Conservation (phyloP, 35 echinoderm and acorn worm genomes). For the Hemicentrotus pulcherrimus region DNA sequence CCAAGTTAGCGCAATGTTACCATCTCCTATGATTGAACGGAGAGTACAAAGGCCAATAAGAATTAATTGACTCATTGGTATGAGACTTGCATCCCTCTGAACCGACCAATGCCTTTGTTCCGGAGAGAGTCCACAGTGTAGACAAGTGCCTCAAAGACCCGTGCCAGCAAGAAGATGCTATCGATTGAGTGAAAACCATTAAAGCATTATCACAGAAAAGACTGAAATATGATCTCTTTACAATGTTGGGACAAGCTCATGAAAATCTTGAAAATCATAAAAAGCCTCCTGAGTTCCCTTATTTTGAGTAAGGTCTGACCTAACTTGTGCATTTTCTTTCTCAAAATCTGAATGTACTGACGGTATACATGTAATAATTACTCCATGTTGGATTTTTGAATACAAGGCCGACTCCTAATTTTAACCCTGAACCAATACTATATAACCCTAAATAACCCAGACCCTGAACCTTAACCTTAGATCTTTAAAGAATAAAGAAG, state of each 20-base stretch:
- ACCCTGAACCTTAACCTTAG: too few relatives aligned
- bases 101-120: not conserved
- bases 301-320: not conserved
- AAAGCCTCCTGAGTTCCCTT: not conserved
- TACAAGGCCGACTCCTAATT: too few relatives aligned
- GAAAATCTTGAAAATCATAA: not conserved
- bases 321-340: not conserved
- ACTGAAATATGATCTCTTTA: not conserved
- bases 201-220: not conserved
- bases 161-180: not conserved
- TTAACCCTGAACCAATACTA: too few relatives aligned
- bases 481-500: too few relatives aligned
- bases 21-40: not conserved
- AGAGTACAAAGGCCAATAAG: conserved; percentile 17
- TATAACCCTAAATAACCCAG: too few relatives aligned
- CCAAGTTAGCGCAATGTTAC: not conserved
- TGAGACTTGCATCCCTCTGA: not conserved
- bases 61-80: conserved; percentile 6
- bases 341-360: too few relatives aligned
- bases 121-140: not conserved
- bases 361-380: not conserved
- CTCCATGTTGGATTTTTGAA: too few relatives aligned
- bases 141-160: not conserved
- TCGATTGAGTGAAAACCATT: not conserved
- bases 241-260: not conserved